phyloP scores from a whole-genome alignment of 2,113 vertebrate genomes.

The Clarias magur region DNA sequence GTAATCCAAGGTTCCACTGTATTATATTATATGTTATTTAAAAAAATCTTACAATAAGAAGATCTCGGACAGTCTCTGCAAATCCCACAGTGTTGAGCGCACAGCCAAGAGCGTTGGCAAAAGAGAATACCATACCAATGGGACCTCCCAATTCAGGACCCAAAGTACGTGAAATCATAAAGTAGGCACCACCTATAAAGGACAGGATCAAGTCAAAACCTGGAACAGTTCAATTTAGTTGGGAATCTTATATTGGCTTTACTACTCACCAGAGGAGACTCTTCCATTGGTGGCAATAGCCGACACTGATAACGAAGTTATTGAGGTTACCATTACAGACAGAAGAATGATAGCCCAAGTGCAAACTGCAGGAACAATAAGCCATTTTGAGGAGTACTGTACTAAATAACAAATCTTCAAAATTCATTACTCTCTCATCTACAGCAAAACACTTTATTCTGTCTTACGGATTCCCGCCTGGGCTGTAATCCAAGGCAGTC shows the following conservation, averaged over 20 bases:
- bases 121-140: slow-evolving; percentile 70
- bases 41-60: slow-evolving; percentile 61
- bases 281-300: slow-evolving; percentile 77
- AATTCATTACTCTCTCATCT: not conserved
- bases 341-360: slow-evolving; percentile 74
- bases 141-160: slow-evolving; percentile 70
- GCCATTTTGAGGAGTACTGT: not conserved
- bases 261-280: slow-evolving; percentile 70
- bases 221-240: not conserved
- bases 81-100: slow-evolving; percentile 73
- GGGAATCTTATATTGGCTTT: not conserved
- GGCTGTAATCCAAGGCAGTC: slow-evolving; percentile 73
- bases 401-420: not conserved
- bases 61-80: slow-evolving; percentile 68
- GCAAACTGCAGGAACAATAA: slow-evolving; percentile 61
- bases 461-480: slow-evolving; percentile 71
- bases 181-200: slow-evolving; percentile 67
- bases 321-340: slow-evolving; percentile 68
- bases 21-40: not conserved
- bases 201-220: not conserved
- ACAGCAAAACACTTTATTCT: not conserved
- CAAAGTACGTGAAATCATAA: slow-evolving; percentile 73
- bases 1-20: too few relatives aligned
- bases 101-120: slow-evolving; percentile 71
- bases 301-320: slow-evolving; percentile 74